These are phyloP conservation scores for Ictalurus furcatus DNA, from an alignment of 2,113 vertebrate genomes.

Conservation along the genomic window DNA sequence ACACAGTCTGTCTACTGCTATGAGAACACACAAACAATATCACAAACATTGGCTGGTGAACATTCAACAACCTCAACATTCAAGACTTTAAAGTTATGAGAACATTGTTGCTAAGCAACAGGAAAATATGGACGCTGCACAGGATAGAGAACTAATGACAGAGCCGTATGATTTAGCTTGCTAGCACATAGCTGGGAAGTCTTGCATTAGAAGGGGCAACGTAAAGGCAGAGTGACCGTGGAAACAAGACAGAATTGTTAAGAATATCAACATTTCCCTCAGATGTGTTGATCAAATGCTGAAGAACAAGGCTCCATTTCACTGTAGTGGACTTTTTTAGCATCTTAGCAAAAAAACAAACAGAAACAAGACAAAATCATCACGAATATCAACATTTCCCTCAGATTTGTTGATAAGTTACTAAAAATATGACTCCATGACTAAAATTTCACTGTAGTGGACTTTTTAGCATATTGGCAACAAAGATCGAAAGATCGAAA, in stretches of 20 bases:
- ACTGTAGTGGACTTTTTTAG: background rate
- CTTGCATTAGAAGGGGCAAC: background rate
- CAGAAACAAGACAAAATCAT: background rate
- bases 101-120: constrained; percentile 1
- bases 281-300: background rate
- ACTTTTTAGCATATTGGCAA: background rate
- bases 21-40: background rate
- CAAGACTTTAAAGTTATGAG: background rate
- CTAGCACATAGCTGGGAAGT: background rate
- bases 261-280: background rate
- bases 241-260: background rate
- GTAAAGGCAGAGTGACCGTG: background rate
- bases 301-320: background rate
- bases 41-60: background rate
- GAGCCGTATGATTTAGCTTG: background rate
- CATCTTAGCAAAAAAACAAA: background rate
- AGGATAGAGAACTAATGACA: background rate
- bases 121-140: background rate
- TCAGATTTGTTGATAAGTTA: background rate
- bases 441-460: too few relatives aligned
- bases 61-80: background rate
- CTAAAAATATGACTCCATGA: too few relatives aligned
- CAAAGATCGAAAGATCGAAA: background rate
- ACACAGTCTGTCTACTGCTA: background rate
- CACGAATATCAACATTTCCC: background rate